Evolutionary conservation across 1,140 invertebrate genomes (phyloP).

Genomic region (Drosophila navojoa): DNA sequence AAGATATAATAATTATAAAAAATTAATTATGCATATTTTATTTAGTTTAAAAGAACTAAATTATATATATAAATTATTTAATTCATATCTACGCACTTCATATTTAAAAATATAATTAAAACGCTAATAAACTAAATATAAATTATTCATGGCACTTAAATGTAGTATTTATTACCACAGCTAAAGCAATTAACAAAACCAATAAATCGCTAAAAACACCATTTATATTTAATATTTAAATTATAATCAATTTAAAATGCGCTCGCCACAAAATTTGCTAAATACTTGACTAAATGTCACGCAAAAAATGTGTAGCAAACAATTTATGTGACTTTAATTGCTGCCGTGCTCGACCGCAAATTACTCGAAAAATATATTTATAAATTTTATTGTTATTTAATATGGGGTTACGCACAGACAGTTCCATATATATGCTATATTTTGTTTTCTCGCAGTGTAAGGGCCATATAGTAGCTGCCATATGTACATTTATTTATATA

Average conservation of each 20-base stretch:
- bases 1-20: no score
- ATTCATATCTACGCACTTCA: no score
- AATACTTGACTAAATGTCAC: not conserved
- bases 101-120: not conserved
- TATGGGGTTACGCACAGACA: not conserved
- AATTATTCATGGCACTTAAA: not conserved
- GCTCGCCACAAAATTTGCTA: slow-evolving; percentile 9
- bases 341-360: slow-evolving; percentile 27
- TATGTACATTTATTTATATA: slow-evolving; percentile 2
- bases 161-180: not conserved
- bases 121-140: not conserved
- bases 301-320: not conserved
- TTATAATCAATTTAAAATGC: slow-evolving; percentile 2
- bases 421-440: not conserved
- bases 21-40: no score
- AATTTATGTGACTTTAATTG: slow-evolving; percentile 35
- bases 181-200: not conserved
- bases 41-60: no score
- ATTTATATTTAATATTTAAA: slow-evolving; percentile 4
- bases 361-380: slow-evolving; percentile 34
- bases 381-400: slow-evolving; percentile 32
- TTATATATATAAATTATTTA: no score
- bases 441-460: slow-evolving; percentile 8
- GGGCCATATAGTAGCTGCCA: slow-evolving; percentile 9
- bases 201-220: not conserved